phyloP scores from a whole-genome alignment of 2,113 vertebrate species.

The Tautogolabrus adspersus region DNA sequence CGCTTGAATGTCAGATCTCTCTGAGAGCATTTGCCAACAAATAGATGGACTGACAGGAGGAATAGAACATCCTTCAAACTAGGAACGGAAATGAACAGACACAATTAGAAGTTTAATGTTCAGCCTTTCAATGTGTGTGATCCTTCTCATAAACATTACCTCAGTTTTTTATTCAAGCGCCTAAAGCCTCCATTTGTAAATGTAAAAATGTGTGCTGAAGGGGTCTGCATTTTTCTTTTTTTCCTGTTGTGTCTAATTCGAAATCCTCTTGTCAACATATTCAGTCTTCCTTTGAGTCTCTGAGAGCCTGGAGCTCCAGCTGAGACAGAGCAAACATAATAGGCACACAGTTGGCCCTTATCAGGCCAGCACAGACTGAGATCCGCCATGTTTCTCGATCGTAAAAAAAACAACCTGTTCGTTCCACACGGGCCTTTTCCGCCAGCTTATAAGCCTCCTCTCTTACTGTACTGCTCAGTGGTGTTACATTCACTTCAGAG shows the following conservation, averaged over 20 bases:
- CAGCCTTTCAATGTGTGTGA: neutral
- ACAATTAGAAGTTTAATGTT: neutral
- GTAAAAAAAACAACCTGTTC: slow-evolving; percentile 47
- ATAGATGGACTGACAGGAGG: neutral
- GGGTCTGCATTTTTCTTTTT: slow-evolving; percentile 7
- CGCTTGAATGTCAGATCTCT: slow-evolving; percentile 12
- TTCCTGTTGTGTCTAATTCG: slow-evolving; percentile 11
- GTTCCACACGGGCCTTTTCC: slow-evolving; percentile 32
- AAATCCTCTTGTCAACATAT: slow-evolving; percentile 24
- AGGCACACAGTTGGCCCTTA: slow-evolving; percentile 55
- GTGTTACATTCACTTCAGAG: slow-evolving; percentile 29
- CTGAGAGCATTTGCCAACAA: slow-evolving; percentile 8
- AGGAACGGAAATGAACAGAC: slow-evolving; percentile 2
- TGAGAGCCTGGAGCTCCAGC: slow-evolving; percentile 4
- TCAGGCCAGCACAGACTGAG: slow-evolving; percentile 55
- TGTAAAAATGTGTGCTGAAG: neutral
- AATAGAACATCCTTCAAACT: neutral
- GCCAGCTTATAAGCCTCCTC: slow-evolving; percentile 43
- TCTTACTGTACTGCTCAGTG: slow-evolving; percentile 10
- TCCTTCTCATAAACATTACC: neutral
- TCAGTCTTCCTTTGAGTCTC: slow-evolving; percentile 21
- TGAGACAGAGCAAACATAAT: slow-evolving; percentile 50
- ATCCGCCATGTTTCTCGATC: slow-evolving; percentile 30
- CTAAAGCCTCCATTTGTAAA: neutral
- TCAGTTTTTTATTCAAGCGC: neutral